Evolutionary conservation across 2,797 vertebrate genomes (phyloP), one percentile per base, ranked within the genome.

Genomic region (Holocentrus rufus): DNA sequence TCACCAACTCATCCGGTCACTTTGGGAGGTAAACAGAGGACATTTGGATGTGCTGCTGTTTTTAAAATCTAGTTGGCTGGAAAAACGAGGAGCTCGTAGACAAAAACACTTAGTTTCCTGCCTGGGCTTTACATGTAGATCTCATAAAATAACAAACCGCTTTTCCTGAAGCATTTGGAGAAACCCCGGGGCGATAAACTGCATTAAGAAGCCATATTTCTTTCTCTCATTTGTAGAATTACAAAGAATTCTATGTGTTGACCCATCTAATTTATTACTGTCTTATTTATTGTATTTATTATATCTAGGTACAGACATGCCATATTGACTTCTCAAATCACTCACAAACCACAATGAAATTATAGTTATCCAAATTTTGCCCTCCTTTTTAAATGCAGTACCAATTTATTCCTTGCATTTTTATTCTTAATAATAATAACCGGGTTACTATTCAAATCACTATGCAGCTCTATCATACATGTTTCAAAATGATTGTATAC

Each of bases 251-350:
- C 84, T 90, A 74, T 91, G 79, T 89, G 84, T 92, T 77, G 88
- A 93, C 89, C 90, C 92, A 89, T 85, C 88, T 93, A 93, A 94
- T 92, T 93, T 94, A 93, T 94, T 93, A 74, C 81, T 76, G 76
- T 91, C 92, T 92, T 92, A 92, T 94, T 93, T 93, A 93, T 94
- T 93, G 89, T 92, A 93, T 92, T 93, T 93, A 93, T 92, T 92
- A 80, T 90, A 85, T 90, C 86, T 86, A 90, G 91, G 91, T 93
- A 93, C 90, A 92, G 81, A 87, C 89, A 91, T 67, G 85, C 83
- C 88, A 91, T 87, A 84, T 88, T 86, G 79, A 84, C 77, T 77
- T 83, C 85, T 86, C 69, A 87, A 83, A 81, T 79, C 80, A 84
- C 88, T 74, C 84, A 85, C 20, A 23, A 80, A 79, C 85, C 87